Conservation (phyloP, 2,113 vertebrate genomes). For the Lepus timidus region DNA sequence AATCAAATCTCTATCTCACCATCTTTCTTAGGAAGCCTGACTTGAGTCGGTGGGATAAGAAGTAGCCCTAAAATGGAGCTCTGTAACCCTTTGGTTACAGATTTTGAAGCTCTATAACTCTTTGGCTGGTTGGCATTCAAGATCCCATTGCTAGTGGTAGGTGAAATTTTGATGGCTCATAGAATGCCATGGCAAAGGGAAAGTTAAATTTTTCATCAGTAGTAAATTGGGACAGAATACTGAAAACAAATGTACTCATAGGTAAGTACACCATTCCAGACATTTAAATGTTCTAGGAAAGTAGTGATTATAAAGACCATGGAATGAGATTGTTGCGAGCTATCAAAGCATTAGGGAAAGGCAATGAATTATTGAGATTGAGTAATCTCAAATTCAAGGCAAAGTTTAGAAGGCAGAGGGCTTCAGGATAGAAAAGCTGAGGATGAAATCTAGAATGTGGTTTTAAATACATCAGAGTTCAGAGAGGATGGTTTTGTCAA, state of each 20-base stretch:
- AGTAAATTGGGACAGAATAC: not conserved
- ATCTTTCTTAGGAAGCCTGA: constrained; percentile 40
- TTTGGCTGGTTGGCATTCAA: not conserved
- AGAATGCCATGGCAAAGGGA: not conserved
- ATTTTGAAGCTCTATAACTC: not conserved
- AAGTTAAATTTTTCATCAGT: not conserved
- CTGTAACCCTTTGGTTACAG: too few species aligned
- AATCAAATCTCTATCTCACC: not conserved
- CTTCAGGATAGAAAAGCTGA: not conserved
- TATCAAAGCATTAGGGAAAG: not conserved
- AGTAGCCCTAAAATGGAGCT: not conserved
- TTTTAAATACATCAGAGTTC: constrained; percentile 30
- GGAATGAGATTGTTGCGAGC: not conserved
- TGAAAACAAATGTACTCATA: not conserved
- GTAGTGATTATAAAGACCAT: not conserved
- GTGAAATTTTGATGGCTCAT: constrained; percentile 26
- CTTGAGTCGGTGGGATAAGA: constrained; percentile 12
- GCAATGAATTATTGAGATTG: not conserved
- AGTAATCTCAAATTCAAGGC: constrained; percentile 37
- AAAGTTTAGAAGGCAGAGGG: not conserved
- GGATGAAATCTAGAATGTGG: not conserved
- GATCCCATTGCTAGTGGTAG: not conserved
- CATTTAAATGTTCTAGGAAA: not conserved
- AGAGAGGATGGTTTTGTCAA: constrained; percentile 9
- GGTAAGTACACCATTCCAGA: not conserved